Evolutionary conservation across 2,888 invertebrate species (phyloP).

Genomic region (Drosophila mimica): DNA sequence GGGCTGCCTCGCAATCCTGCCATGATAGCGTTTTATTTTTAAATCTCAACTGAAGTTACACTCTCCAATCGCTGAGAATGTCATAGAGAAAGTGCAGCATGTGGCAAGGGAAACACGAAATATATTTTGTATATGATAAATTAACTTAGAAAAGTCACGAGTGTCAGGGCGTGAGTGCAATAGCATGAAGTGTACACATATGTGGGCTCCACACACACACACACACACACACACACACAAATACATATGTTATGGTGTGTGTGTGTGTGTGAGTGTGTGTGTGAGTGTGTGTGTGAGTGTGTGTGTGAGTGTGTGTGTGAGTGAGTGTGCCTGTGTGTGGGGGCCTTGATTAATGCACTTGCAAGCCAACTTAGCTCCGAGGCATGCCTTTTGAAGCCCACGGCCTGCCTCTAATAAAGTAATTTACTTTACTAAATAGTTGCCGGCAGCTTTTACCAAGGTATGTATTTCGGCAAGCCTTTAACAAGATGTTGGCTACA

Average conservation of each 20-base stretch:
- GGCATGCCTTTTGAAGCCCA: conserved; percentile 61
- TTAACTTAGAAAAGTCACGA: conserved; percentile 77
- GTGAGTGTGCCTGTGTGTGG: conserved; percentile 48
- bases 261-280: conserved; percentile 9
- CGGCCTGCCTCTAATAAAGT: conserved; percentile 71
- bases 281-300: conserved; percentile 35
- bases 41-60: conserved; percentile 43
- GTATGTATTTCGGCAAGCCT: conserved; percentile 42
- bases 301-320: conserved; percentile 31
- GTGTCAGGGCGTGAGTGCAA: conserved; percentile 76
- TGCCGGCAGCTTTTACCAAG: conserved; percentile 66
- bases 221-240: background rate
- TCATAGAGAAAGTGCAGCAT: conserved; percentile 48
- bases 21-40: conserved; percentile 46
- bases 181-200: conserved; percentile 54
- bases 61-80: conserved; percentile 22
- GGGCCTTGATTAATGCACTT: conserved; percentile 79
- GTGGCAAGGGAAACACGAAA: conserved; percentile 14
- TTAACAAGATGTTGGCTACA: conserved; percentile 62
- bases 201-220: conserved; percentile 28
- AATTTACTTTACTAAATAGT: conserved; percentile 78
- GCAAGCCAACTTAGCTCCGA: conserved; percentile 43
- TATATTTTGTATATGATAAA: conserved; percentile 66
- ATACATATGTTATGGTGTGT: background rate
- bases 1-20: conserved; percentile 55